Evolutionary conservation across 2,888 invertebrate species (phyloP).

Genomic region (Acholoe squamosa): DNA sequence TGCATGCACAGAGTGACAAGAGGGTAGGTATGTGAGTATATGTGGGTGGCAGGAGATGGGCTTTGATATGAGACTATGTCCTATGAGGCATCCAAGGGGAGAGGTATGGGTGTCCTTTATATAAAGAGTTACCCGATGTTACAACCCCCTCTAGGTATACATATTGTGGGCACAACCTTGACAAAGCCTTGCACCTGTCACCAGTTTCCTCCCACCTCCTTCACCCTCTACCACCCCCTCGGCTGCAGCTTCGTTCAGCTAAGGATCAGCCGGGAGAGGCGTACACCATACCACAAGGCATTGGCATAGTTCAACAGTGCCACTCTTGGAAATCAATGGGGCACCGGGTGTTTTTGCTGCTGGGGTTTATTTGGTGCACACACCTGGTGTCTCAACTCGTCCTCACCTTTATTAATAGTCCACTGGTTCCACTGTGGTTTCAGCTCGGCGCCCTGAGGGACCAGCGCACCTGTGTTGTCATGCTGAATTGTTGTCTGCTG

Average conservation of each 20-base stretch:
- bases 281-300: not conserved
- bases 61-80: too few relatives aligned
- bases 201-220: slow-evolving; percentile 20
- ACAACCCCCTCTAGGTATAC: not conserved
- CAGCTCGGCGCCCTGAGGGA: not conserved
- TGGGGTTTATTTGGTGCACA: not conserved
- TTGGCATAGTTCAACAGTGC: slow-evolving; percentile 41
- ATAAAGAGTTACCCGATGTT: too few relatives aligned
- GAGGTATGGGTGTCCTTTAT: too few relatives aligned
- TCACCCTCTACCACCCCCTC: not conserved
- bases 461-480: not conserved
- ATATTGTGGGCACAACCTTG: slow-evolving; percentile 14
- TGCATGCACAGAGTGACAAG: too few relatives aligned
- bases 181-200: slow-evolving; percentile 33
- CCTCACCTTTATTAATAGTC: not conserved
- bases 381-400: slow-evolving; percentile 21
- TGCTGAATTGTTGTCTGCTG: too few relatives aligned
- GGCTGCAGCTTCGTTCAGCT: not conserved
- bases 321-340: not conserved
- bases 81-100: too few relatives aligned
- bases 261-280: not conserved
- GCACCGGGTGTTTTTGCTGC: not conserved
- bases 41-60: too few relatives aligned
- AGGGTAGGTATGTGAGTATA: too few relatives aligned
- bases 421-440: not conserved